Evolutionary conservation across 2,113 vertebrate species (phyloP).

Genomic region (Eulemur rufifrons): DNA sequence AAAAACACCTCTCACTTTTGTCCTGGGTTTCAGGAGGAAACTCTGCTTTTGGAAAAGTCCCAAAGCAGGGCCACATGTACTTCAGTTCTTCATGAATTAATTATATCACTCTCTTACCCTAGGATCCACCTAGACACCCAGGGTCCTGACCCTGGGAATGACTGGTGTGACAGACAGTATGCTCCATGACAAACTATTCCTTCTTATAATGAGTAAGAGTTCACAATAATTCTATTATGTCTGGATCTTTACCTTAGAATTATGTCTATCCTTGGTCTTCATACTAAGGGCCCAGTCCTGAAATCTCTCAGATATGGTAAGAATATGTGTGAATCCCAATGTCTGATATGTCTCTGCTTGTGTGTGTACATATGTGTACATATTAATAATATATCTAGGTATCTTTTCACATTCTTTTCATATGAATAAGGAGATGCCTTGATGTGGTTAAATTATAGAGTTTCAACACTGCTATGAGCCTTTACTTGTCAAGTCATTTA

Average conservation of each 20-base stretch:
- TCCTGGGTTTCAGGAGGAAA: background rate
- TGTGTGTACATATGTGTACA: background rate
- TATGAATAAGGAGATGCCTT: conserved; percentile 4
- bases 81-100: background rate
- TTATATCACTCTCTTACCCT: background rate
- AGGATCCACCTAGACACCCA: background rate
- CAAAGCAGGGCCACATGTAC: background rate
- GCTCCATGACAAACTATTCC: background rate
- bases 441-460: conserved; percentile 33
- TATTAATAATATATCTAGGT: background rate
- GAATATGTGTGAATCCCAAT: background rate
- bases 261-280: background rate
- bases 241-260: background rate
- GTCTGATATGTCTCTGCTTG: background rate
- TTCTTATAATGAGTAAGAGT: background rate
- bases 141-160: background rate
- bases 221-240: background rate
- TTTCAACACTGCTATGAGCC: background rate
- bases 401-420: background rate
- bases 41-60: background rate
- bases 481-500: conserved; percentile 36
- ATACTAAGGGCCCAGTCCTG: background rate
- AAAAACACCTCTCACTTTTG: background rate
- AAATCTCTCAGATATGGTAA: background rate
- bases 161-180: background rate